Evolutionary conservation across 2,888 invertebrate genomes (phyloP).

Genomic region (Diaphora mendica): DNA sequence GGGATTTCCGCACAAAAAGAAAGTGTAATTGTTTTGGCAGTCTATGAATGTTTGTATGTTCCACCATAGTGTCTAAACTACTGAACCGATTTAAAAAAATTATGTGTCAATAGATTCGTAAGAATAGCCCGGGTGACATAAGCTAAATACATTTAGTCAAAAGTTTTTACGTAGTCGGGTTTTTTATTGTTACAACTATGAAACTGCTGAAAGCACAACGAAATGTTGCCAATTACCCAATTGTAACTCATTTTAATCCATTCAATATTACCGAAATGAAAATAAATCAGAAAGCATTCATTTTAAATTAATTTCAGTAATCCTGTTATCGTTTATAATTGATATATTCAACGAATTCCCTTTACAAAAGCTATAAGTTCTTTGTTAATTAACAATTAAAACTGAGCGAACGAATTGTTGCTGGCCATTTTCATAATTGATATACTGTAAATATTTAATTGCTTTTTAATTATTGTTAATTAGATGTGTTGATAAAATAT

Average conservation of each 20-base stretch:
- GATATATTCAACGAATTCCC: constrained; percentile 45
- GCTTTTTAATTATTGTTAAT: not conserved
- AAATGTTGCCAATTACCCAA: not conserved
- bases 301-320: constrained; percentile 27
- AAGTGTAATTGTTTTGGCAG: no score
- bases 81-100: no score
- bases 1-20: no score
- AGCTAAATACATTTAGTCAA: no score
- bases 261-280: constrained; percentile 9
- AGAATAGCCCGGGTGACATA: no score
- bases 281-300: constrained; percentile 30
- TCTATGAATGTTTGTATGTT: no score
- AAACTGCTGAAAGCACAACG: not conserved
- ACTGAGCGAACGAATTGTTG: constrained; percentile 26
- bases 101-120: no score
- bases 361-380: constrained; percentile 51
- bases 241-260: not conserved
- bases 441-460: not conserved
- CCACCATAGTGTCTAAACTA: no score
- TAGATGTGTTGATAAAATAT: not conserved
- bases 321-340: constrained; percentile 28
- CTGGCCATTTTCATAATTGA: constrained; percentile 12
- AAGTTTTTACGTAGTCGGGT: no score
- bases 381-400: constrained; percentile 49
- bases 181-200: not conserved